A percentile compares a stretch with the other conserved stretches of the same genome.
Evolutionary conservation across 1,140 invertebrate genomes (phyloP).

Genomic region (Heliconius hermathena): DNA sequence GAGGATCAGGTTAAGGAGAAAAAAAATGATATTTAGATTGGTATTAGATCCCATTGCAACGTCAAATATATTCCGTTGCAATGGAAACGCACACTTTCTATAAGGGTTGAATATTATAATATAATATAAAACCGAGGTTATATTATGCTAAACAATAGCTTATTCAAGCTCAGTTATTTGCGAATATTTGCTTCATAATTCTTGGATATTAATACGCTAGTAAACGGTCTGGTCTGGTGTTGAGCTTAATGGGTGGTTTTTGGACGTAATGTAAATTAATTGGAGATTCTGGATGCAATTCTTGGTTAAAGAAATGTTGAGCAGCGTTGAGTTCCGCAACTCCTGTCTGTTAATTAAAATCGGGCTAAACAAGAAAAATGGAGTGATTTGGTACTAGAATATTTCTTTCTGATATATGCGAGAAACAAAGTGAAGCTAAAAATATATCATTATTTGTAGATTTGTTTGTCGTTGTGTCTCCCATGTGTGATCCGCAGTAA

Average conservation of each 20-base stretch:
- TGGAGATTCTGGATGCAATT: neutral
- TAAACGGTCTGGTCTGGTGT: constrained; percentile 14
- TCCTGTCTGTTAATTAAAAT: too few relatives aligned
- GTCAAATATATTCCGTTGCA: constrained; percentile 15
- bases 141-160: constrained; percentile 28
- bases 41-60: neutral
- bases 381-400: too few relatives aligned
- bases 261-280: neutral
- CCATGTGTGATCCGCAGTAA: too few relatives aligned
- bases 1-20: too few relatives aligned
- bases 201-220: constrained; percentile 25
- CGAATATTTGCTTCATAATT: constrained; percentile 46
- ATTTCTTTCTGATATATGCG: too few relatives aligned
- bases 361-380: too few relatives aligned
- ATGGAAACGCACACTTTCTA: constrained; percentile 35
- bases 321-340: too few relatives aligned
- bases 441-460: too few relatives aligned
- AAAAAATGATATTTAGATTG: too few relatives aligned
- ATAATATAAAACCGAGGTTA: constrained; percentile 42
- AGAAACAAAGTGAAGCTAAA: too few relatives aligned
- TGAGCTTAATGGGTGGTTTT: neutral
- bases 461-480: too few relatives aligned
- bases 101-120: constrained; percentile 25
- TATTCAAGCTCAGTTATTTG: constrained; percentile 26
- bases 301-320: neutral